These are phyloP conservation scores for Poeciliopsis paucimaculata DNA, from an alignment of 2,797 vertebrate species.

Conservation along the genomic window DNA sequence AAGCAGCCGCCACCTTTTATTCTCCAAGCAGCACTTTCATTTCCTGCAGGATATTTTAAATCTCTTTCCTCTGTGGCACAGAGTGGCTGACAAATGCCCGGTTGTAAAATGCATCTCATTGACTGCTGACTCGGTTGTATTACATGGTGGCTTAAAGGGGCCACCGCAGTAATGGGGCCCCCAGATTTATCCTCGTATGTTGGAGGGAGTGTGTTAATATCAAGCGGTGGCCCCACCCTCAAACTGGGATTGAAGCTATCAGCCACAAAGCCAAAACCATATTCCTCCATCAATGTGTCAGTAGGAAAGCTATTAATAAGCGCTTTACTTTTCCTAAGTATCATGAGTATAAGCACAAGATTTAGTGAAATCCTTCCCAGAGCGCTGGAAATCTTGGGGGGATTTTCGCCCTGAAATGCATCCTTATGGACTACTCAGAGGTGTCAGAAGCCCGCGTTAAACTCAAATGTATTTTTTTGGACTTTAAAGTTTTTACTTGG, in stretches of 20 bases:
- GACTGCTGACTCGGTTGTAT: slow-evolving; percentile 77
- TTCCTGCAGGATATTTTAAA: slow-evolving; percentile 75
- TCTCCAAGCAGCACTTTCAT: slow-evolving; percentile 73
- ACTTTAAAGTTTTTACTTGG: slow-evolving; percentile 58
- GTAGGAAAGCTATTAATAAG: slow-evolving; percentile 79
- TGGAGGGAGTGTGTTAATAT: slow-evolving; percentile 75
- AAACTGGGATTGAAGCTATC: slow-evolving; percentile 71
- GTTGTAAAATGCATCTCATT: slow-evolving; percentile 78
- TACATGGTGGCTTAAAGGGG: slow-evolving; percentile 69
- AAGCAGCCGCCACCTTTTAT: slow-evolving; percentile 75
- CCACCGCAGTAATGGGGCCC: slow-evolving; percentile 63
- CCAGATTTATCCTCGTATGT: slow-evolving; percentile 77
- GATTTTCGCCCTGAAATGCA: slow-evolving; percentile 73
- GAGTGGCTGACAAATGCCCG: slow-evolving; percentile 69
- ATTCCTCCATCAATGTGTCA: slow-evolving; percentile 78
- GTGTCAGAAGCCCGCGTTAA: slow-evolving; percentile 69
- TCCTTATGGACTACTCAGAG: slow-evolving; percentile 70
- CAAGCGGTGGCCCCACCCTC: slow-evolving; percentile 17
- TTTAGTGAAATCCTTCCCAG: slow-evolving; percentile 77
- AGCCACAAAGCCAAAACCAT: slow-evolving; percentile 66
- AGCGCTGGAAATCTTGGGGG: slow-evolving; percentile 62
- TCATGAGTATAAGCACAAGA: slow-evolving; percentile 80
- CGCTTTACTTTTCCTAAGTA: slow-evolving; percentile 80
- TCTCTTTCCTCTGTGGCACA: slow-evolving; percentile 67
- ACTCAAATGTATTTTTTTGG: slow-evolving; percentile 43